These are phyloP conservation scores for Orthosia gothica DNA, from an alignment of 2,888 invertebrate genomes.

Conservation along the genomic window DNA sequence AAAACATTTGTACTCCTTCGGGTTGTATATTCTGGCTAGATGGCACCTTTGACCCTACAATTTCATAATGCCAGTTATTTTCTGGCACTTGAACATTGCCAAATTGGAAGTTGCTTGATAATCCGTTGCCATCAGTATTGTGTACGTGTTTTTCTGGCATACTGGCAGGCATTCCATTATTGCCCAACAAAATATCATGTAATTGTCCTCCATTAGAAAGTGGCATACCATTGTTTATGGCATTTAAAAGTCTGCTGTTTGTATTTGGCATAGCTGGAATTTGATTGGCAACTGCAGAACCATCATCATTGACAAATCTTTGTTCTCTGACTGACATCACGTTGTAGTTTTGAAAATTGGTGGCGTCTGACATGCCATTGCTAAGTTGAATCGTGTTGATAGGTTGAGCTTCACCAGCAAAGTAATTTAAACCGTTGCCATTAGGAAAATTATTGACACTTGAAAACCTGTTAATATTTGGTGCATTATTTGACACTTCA, in stretches of 20 bases:
- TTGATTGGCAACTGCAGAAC: conserved; percentile 37
- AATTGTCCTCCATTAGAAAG: conserved; percentile 7
- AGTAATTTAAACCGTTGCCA: background rate
- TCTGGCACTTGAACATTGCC: conserved; percentile 28
- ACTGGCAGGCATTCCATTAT: background rate
- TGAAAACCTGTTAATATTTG: background rate
- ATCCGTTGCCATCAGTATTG: background rate
- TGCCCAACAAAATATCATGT: conserved; percentile 4
- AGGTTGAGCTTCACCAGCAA: background rate
- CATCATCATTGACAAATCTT: conserved; percentile 31
- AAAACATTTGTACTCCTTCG: conserved; percentile 6
- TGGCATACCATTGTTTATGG: conserved; percentile 12
- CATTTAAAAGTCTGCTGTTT: conserved; percentile 25
- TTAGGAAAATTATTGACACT: background rate
- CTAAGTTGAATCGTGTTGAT: conserved; percentile 20
- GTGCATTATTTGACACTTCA: conserved; percentile 2
- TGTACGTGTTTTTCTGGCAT: background rate
- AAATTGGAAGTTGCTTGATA: conserved; percentile 11
- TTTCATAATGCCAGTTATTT: conserved; percentile 26
- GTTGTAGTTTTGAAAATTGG: conserved; percentile 35
- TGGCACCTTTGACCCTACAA: background rate
- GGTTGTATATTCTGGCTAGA: background rate
- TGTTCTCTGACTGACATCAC: conserved; percentile 16
- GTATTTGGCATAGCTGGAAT: conserved; percentile 27
- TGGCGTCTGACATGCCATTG: background rate